Evolutionary conservation across 1,140 invertebrate genomes (phyloP).

Genomic region (Telenomus remus): DNA sequence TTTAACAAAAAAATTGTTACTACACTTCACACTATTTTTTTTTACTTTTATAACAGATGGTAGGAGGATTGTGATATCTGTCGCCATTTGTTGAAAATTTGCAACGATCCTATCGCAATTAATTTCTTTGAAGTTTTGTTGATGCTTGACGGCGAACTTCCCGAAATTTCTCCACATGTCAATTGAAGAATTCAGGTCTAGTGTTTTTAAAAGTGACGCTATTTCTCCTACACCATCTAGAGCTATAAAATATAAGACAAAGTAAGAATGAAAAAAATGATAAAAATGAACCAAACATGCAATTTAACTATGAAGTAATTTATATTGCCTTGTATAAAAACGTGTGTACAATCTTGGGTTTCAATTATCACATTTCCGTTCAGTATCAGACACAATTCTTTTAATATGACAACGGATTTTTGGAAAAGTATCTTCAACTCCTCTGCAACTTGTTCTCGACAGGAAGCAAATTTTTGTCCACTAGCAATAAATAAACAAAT

Average conservation of each 20-base stretch:
- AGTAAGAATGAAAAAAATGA: constrained; percentile 6
- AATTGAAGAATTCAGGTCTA: constrained; percentile 64
- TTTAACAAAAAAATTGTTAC: too few relatives aligned
- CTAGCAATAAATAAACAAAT: constrained; percentile 44
- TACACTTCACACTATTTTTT: too few relatives aligned
- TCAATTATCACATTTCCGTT: constrained; percentile 59
- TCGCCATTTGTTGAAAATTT: constrained; percentile 57
- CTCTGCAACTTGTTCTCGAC: constrained; percentile 51
- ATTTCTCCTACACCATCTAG: constrained; percentile 61
- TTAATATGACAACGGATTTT: constrained; percentile 61
- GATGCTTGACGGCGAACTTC: constrained; percentile 59
- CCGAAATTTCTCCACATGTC: constrained; percentile 66
- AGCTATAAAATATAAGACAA: constrained; percentile 48
- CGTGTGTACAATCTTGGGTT: constrained; percentile 56
- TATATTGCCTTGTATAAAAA: constrained; percentile 62
- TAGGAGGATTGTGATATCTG: constrained; percentile 54
- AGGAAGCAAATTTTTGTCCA: constrained; percentile 47
- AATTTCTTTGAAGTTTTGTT: constrained; percentile 48
- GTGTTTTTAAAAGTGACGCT: constrained; percentile 55
- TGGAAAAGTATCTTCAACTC: constrained; percentile 63
- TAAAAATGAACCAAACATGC: neutral
- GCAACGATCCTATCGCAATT: constrained; percentile 29
- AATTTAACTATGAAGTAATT: too few relatives aligned
- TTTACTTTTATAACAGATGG: constrained; percentile 47
- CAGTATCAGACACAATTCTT: constrained; percentile 60